These are phyloP conservation scores for Premnoplex brunnescens DNA, from an alignment of 2,797 vertebrate genomes.

Conservation along the genomic window DNA sequence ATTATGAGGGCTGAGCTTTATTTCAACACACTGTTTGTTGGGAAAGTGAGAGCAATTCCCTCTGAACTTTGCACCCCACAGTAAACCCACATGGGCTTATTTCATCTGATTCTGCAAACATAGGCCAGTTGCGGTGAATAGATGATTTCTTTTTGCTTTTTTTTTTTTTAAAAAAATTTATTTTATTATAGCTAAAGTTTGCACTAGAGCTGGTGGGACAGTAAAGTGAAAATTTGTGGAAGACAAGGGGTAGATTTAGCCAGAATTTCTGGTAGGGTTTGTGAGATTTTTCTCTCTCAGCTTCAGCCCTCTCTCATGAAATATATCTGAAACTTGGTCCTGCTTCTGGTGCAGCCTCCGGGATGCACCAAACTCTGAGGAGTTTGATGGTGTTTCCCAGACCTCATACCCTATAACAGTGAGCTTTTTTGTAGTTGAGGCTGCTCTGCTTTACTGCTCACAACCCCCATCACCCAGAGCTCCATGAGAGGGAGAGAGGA, in stretches of 20 bases:
- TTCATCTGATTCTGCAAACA: neutral
- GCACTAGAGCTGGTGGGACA: neutral
- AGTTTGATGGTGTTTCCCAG: neutral
- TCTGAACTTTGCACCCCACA: neutral
- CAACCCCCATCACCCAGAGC: neutral
- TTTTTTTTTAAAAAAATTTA: too few relatives aligned
- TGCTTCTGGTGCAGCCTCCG: neutral
- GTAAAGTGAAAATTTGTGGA: accelerated
- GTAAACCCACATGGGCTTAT: neutral
- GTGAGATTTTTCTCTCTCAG: neutral
- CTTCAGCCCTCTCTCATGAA: neutral
- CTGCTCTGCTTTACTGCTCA: neutral
- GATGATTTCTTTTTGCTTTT: neutral
- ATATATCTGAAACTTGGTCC: neutral
- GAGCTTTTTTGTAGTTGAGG: neutral
- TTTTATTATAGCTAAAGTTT: neutral
- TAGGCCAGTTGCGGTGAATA: neutral
- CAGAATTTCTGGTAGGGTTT: neutral
- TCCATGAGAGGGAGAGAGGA: neutral
- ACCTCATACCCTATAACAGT: accelerated
- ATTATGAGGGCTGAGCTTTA: neutral
- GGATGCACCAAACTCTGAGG: neutral
- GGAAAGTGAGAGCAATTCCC: neutral
- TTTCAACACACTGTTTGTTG: neutral
- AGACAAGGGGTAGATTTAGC: neutral